Evolutionary conservation across 2,113 vertebrate species (phyloP).

Genomic region (Sceloporus tristichus): DNA sequence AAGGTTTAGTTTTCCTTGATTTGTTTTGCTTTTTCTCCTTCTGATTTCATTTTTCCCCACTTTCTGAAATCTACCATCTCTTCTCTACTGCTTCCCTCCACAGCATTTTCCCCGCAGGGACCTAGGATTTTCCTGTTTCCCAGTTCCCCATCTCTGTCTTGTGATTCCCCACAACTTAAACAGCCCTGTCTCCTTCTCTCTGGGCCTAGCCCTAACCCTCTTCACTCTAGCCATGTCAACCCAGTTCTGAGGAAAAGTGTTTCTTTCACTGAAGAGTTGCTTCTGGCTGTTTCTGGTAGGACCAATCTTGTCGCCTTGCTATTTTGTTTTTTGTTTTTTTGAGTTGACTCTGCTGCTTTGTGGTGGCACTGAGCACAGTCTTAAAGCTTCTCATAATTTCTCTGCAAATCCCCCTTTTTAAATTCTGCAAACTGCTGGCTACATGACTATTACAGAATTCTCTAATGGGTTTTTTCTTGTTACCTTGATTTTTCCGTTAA

Average conservation of each 20-base stretch:
- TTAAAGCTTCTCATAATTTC: slow-evolving; percentile 54
- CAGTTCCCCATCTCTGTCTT: slow-evolving; percentile 90
- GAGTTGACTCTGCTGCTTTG: slow-evolving; percentile 21
- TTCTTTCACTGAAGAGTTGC: slow-evolving; percentile 97
- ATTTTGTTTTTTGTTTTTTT: slow-evolving; percentile 39
- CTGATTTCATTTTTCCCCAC: slow-evolving; percentile 71
- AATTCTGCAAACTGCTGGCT: slow-evolving; percentile 71
- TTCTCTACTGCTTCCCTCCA: slow-evolving; percentile 82
- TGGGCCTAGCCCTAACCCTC: slow-evolving; percentile 84
- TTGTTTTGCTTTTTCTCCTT: slow-evolving; percentile 76
- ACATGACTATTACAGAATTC: slow-evolving; percentile 58
- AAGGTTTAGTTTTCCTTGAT: slow-evolving; percentile 63
- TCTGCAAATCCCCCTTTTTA: neutral
- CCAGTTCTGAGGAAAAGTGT: slow-evolving; percentile 95
- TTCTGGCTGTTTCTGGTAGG: slow-evolving; percentile 96
- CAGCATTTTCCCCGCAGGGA: slow-evolving; percentile 84
- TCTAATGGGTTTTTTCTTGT: slow-evolving; percentile 50
- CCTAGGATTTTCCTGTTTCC: slow-evolving; percentile 90
- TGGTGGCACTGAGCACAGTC: slow-evolving; percentile 51
- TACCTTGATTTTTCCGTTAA: slow-evolving; percentile 24
- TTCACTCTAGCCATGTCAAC: slow-evolving; percentile 86
- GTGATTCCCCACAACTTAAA: slow-evolving; percentile 85
- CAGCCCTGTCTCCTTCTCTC: slow-evolving; percentile 83
- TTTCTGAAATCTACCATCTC: slow-evolving; percentile 80
- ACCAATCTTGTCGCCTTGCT: slow-evolving; percentile 80